Base-by-base conservation (phyloP, 2,113 vertebrate species). In the Anarhynchus alexandrinus region DNA sequence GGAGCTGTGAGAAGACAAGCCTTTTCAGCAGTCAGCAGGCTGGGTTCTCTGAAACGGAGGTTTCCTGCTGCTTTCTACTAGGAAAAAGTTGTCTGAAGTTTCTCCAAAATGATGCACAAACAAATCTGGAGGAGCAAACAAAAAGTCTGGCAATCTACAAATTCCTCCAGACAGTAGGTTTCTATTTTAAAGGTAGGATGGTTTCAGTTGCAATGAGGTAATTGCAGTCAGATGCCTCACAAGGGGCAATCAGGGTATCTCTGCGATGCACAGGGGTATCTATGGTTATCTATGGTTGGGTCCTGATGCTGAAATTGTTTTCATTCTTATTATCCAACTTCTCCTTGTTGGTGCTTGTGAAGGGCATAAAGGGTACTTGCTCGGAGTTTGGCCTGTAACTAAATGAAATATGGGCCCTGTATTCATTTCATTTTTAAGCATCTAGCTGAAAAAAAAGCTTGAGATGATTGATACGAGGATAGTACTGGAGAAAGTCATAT, bases 391-490 rank as follows among this genome's bases (percentile, higher is more conserved):
- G n/a, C 80, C 73, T 94, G 34, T 71, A 52, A 94, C 27, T 65
- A 80, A 76, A 73, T 94, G 70, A 92, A 97, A 93, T 96, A 91
- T 32, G 61, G 55, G 6, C 64, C 55, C 13, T 49, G 6, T 55
- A 84, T 85, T 93, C 4, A 42, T 94, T 91, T 96, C 25, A 43
- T 85, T 97, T 96, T 97, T 80, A 89, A 96, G 54, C 16, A 10
- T 86, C 23, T 82, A 86, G 47, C 73, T 96, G 66, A 93, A 79
- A 82, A 82, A 72, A 92, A 93, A 36, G 66, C 10, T 81, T 61
- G 61, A 40, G 30, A 27, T 96, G 66, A 94, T 94, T 83, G 88
- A 88, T 82, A 87, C 32, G 45, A 66, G 21, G 59, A 45, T 38
- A 92, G 23, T 70, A 45, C 61, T 94, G 40, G 27, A 70, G 88